Evolutionary conservation across 2,113 vertebrate genomes (phyloP), one percentile per base, ranked within the genome.

Genomic region (Ceuthmochares aereus): DNA sequence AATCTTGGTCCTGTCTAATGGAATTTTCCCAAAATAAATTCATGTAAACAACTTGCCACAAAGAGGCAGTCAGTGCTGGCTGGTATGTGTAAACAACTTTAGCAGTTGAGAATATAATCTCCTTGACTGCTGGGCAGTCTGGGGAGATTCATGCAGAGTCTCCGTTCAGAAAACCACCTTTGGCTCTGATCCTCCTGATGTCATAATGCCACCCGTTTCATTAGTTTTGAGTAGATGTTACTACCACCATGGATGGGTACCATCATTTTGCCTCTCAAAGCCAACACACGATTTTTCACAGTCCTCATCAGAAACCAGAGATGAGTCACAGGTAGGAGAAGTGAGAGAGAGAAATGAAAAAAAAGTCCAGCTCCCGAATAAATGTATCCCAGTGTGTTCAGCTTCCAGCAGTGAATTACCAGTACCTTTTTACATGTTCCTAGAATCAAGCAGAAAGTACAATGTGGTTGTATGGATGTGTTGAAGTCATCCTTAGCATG

Each of bases 1-100:
- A 99, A 99, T 98, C 98, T 98, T 98, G 98, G 98, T 98, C 97
- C 98, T 43, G 98, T 98, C 98, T 97, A 98, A 99, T 99, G 99
- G 98, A 99, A 98, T 98, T 99, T 99, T 99, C 99, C 99, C 99
- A 99, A 99, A 99, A 99, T 99, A 99, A 98, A 99, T 99, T 98
- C 98, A 98, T 98, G 99, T 99, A 99, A 99, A 99, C 99, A 99
- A 97, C 98, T 98, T 95, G 98, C 98, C 98, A 99, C 99, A 99
- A 99, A 99, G 99, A 99, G 98, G 98, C 98, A 99, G 99, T 99
- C 98, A 99, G 98, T 98, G 98, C 98, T 98, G 98, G 96, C 96
- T 98, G 98, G 98, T 98, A 98, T 98, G 98, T 98, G 98, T 98
- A 99, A 99, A 99, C 98, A 99, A 97, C 98, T 97, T 94, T 98